phyloP scores from a whole-genome alignment of 2,888 invertebrate genomes.

The Tricholauxania praeusta region DNA sequence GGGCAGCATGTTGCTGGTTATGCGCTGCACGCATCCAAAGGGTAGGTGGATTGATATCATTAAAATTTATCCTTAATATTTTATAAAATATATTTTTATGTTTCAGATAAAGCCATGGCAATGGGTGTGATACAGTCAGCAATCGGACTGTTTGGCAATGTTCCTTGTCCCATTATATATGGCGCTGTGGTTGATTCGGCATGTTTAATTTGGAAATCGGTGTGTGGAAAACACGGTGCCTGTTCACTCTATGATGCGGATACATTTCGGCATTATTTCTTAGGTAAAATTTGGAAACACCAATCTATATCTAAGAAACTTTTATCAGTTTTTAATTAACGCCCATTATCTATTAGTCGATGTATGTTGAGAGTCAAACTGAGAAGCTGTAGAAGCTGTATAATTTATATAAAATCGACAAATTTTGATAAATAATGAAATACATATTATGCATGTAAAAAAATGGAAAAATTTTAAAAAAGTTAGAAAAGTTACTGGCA shows the following conservation, averaged over 20 bases:
- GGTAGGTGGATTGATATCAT: slow-evolving; percentile 67
- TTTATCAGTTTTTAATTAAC: no score
- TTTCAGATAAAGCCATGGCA: slow-evolving; percentile 90
- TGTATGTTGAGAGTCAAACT: no score
- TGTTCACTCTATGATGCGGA: slow-evolving; percentile 91
- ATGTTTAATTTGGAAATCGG: slow-evolving; percentile 87
- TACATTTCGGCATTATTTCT: slow-evolving; percentile 84
- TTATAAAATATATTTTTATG: slow-evolving; percentile 19
- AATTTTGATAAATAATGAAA: no score
- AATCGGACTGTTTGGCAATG: slow-evolving; percentile 92
- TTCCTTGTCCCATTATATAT: slow-evolving; percentile 95
- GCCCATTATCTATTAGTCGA: no score
- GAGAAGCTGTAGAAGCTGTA: no score
- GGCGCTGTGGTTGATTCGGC: slow-evolving; percentile 93
- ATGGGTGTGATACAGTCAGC: slow-evolving; percentile 94
- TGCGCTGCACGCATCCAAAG: slow-evolving; percentile 90
- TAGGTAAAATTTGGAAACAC: slow-evolving; percentile 73
- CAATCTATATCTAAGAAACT: not conserved
- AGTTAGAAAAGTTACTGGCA: not conserved
- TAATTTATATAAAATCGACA: no score
- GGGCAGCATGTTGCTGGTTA: slow-evolving; percentile 88
- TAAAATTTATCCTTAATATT: not conserved
- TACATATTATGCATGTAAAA: no score
- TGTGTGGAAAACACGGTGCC: slow-evolving; percentile 84
- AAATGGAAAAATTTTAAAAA: no score